phyloP scores from a whole-genome alignment of 1,140 invertebrate genomes.

The Drosophila repletoides region DNA sequence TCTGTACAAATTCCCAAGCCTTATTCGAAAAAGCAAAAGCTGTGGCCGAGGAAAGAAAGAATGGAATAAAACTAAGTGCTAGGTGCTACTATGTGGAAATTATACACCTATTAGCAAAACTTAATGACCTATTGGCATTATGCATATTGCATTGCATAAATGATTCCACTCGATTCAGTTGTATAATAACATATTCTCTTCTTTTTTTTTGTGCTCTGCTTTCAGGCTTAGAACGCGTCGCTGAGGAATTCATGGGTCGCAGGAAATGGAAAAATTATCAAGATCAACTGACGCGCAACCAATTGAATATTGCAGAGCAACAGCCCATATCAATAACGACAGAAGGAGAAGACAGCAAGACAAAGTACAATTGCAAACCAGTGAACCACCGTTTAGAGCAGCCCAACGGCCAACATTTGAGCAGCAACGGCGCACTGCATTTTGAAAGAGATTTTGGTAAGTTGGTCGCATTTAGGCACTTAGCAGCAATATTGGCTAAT shows the following conservation, averaged over 20 bases:
- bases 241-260: slow-evolving; percentile 97
- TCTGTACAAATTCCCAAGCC: slow-evolving; percentile 71
- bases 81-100: slow-evolving; percentile 50
- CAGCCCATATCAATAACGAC: slow-evolving; percentile 67
- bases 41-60: slow-evolving; percentile 14
- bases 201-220: not conserved
- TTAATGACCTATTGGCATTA: slow-evolving; percentile 19
- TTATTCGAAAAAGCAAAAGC: not conserved
- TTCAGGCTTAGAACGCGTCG: slow-evolving; percentile 96
- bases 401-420: slow-evolving; percentile 43
- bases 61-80: slow-evolving; percentile 48
- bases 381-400: slow-evolving; percentile 65
- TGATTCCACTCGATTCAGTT: not conserved
- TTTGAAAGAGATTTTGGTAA: slow-evolving; percentile 62
- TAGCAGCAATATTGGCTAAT: too few relatives aligned
- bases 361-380: slow-evolving; percentile 46
- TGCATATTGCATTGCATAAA: slow-evolving; percentile 30
- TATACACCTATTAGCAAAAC: slow-evolving; percentile 35
- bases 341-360: slow-evolving; percentile 47
- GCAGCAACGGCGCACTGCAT: slow-evolving; percentile 31
- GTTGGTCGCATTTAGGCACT: not conserved
- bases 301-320: slow-evolving; percentile 75
- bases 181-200: not conserved
- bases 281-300: slow-evolving; percentile 86
- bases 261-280: slow-evolving; percentile 96